Conservation (phyloP, 2,888 invertebrate genomes). For the Rhaphigaster nebulosa region DNA sequence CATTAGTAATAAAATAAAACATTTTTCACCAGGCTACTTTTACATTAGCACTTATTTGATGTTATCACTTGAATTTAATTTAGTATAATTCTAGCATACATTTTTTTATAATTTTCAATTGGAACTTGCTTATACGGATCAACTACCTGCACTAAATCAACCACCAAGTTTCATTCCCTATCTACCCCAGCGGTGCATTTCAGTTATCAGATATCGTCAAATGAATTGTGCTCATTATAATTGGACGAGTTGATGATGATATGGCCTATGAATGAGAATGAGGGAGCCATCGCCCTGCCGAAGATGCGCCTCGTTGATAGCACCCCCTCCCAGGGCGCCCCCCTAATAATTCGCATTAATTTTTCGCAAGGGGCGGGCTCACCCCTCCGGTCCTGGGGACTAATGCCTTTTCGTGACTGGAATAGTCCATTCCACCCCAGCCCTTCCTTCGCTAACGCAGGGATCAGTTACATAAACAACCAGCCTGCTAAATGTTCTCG, state of each 20-base stretch:
- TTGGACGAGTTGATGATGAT: conserved; percentile 13
- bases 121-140: no score
- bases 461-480: conserved; percentile 38
- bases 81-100: no score
- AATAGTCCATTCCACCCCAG: not conserved
- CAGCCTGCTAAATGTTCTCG: not conserved
- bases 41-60: no score
- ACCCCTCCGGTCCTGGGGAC: not conserved
- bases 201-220: not conserved
- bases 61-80: no score
- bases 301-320: conserved; percentile 28
- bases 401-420: conserved; percentile 43
- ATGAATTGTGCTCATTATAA: conserved; percentile 13
- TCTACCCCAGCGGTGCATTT: not conserved
- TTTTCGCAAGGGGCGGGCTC: not conserved
- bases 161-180: not conserved
- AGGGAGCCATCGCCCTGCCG: not conserved
- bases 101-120: no score
- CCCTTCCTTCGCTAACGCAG: conserved; percentile 1
- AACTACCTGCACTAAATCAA: not conserved
- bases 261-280: conserved; percentile 27
- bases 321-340: not conserved
- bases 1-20: no score
- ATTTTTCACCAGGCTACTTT: no score
- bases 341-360: conserved; percentile 44